Conservation (phyloP, 1,140 invertebrate genomes). For the Bombus superbus region DNA sequence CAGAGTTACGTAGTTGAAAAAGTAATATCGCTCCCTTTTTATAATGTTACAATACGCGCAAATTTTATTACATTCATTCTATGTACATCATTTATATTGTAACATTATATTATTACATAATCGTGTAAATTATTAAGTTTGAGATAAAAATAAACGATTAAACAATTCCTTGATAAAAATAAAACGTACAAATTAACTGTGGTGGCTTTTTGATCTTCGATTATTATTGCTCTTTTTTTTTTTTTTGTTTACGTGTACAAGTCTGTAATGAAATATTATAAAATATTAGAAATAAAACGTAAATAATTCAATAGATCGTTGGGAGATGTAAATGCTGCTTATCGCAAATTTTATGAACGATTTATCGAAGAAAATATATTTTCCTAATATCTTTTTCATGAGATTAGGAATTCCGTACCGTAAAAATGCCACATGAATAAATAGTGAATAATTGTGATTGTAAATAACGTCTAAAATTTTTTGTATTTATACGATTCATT, state of each 20-base stretch:
- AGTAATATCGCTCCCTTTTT: background rate
- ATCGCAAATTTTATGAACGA: conserved; percentile 4
- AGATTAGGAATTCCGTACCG: conserved; percentile 4
- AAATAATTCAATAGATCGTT: conserved; percentile 11
- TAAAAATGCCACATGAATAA: conserved; percentile 37
- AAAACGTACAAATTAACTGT: background rate
- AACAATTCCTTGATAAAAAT: conserved; percentile 6
- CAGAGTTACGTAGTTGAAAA: background rate
- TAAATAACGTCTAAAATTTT: background rate
- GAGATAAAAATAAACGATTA: background rate
- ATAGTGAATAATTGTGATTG: background rate
- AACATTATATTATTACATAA: conserved; percentile 11
- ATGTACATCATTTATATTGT: conserved; percentile 7
- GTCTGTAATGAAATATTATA: conserved; percentile 31
- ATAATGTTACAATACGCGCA: conserved; percentile 14
- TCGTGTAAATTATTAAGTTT: background rate
- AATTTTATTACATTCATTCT: conserved; percentile 22
- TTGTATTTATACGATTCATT: background rate
- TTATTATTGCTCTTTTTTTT: conserved; percentile 2
- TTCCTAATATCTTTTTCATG: background rate
- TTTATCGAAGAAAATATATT: conserved; percentile 30
- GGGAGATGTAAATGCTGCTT: background rate
- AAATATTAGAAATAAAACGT: conserved; percentile 44
- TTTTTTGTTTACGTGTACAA: background rate
- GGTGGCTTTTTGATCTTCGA: background rate